Evolutionary conservation across 2,888 invertebrate species (phyloP), one percentile per base, ranked within the genome.

Genomic region (Sarcophaga subvicina): DNA sequence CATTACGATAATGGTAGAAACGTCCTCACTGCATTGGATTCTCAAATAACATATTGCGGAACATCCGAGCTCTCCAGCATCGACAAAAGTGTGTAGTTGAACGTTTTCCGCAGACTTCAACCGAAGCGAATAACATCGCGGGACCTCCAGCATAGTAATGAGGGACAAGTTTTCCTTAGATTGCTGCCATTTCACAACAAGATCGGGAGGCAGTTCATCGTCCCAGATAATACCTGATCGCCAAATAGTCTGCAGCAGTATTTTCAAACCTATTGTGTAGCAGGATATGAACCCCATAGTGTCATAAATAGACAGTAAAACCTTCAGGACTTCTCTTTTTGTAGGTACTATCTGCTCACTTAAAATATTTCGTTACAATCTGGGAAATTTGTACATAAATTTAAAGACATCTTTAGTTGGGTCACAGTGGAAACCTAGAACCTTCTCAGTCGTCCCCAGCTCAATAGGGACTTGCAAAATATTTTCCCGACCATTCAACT

Each of bases 231-330:
- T 45, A 8, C 47, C 64, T 10, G 25, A 12, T 4, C 73, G 60
- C 73, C 73, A 76, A 22, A 22, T 27, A 37, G 8, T 5, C n/a
- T n/a, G 17, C 20, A 60, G 20, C 6, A n/a, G 20, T 17, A 69
- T 69, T 70, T 79, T 79, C 25, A 71, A 71, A 5, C 67, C 22
- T 14, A 64, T 71, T 17, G 60, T 63, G 47, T 59, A 71, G 22
- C 62, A 71, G 1, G 70, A 69, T 4, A 76, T 12, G 14, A 73
- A 83, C 2, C 78, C 78, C 54, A 78, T 1, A 0, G 78, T 73
- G 27, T 83, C 83, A 59, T 59, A 83, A 59, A 83, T 78, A 6
- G 78, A 66, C 78, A 78, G 73, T 25, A 79, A n/a, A 6, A 76
- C 67, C 10, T 78, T 37, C 17, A 78, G 45, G 11, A 66, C 20